Evolutionary conservation across 2,888 invertebrate genomes (phyloP), one percentile per base, ranked within the genome.

Genomic region (Thymelicus sylvestris): DNA sequence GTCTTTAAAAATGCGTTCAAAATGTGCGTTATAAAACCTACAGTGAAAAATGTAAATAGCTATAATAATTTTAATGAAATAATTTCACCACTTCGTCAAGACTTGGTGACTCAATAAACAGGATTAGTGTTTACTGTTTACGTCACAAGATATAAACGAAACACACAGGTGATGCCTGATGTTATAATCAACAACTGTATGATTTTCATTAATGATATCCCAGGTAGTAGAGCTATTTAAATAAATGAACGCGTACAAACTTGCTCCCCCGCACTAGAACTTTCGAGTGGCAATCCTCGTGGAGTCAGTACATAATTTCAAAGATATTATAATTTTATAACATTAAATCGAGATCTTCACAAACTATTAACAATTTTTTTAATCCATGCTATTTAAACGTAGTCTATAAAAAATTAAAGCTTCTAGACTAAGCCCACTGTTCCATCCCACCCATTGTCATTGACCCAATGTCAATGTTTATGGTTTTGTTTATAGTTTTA

Each of bases 201-300:
- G 55, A 55, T 55, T 55, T 55, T 55, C 12, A 55, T 55, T 55
- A 55, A 55, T 55, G 24, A 55, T 55, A 24, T 24, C 55, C 55
- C 55, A 24, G 55, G 12, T 55, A 6, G 12, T 8, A 55, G 19
- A 19, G 24, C 24, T 24, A 55, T 55, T 55, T 24, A 55, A 55
- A 55, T 12, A 55, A 10, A 44, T 10, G 12, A 44, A 24, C 19
- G n/a, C 55, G 12, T 55, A 55, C 55, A 24, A 10, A 5, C 12
- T 55, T 24, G 55, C 55, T 24, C 24, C 55, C 55, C 55, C 55
- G 52, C 19, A 19, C 19, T 52, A 8, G 10, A 3, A 10, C 10
- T 52, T 52, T 52, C 19, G 12, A 15, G 5, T 44, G 10, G 8
- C 12, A 12, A 4, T 8, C 44, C 31, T 31, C 31, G 19, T 19